Evolutionary conservation across 2,888 invertebrate genomes (phyloP).

Genomic region (Meteorus colon): DNA sequence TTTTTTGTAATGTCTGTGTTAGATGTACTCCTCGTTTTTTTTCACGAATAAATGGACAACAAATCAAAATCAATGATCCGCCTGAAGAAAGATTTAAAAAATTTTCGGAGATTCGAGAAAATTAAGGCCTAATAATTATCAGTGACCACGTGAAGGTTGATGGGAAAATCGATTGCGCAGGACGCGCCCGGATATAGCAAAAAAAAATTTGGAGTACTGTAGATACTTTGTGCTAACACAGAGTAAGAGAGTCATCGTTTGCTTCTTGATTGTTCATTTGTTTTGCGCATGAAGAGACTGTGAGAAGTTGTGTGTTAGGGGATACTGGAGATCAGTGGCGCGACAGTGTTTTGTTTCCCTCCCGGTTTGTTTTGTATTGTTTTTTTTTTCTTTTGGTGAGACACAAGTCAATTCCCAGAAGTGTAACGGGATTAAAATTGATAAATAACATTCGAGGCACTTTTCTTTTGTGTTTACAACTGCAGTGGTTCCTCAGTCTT

Average conservation of each 20-base stretch:
- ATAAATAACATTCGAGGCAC: too few species aligned
- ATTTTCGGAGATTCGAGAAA: neutral
- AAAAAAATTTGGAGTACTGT: neutral
- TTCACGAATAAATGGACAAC: neutral
- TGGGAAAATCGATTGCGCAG: constrained; percentile 24
- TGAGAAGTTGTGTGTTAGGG: constrained; percentile 1
- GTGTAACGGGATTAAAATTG: too few species aligned
- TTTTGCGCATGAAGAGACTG: neutral
- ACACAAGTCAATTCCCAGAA: neutral
- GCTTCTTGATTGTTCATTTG: neutral
- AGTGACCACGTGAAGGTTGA: constrained; percentile 37
- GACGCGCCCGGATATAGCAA: constrained; percentile 23
- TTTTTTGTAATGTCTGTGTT: too few species aligned
- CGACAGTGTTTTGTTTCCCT: neutral
- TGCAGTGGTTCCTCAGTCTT: too few species aligned
- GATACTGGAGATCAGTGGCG: constrained; percentile 26
- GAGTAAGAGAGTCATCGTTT: neutral
- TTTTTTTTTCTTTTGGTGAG: neutral
- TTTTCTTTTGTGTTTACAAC: too few species aligned
- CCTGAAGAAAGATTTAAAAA: neutral
- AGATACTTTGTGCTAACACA: too few species aligned
- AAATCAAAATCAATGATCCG: constrained; percentile 20
- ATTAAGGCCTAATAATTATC: constrained; percentile 15
- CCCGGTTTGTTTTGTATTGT: neutral
- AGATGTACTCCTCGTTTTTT: too few species aligned